Conservation (phyloP, 2,888 invertebrate genomes). For the Ichneumoninae sp. region DNA sequence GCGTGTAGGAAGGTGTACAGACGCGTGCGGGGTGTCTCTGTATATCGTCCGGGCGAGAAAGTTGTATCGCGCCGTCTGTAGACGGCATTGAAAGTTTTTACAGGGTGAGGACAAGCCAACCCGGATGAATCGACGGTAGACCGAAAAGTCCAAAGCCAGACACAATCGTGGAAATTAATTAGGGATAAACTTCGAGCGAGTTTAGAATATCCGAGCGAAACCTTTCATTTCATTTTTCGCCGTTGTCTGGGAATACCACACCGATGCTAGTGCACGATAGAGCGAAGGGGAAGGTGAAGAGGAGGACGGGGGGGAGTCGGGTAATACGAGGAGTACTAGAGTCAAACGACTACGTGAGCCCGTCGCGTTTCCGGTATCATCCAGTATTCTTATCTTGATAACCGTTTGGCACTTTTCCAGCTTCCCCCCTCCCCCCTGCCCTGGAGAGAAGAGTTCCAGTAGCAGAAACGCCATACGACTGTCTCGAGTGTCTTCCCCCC, state of each 20-base stretch:
- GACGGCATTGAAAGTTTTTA: constrained; percentile 35
- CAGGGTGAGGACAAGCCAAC: background rate
- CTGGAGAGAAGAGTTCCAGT: constrained; percentile 9
- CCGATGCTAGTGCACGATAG: constrained; percentile 15
- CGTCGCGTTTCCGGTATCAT: constrained; percentile 71
- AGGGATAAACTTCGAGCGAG: constrained; percentile 24
- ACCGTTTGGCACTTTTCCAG: constrained; percentile 72
- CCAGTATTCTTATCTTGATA: constrained; percentile 71
- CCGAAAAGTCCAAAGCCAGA: background rate
- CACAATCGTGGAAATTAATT: constrained; percentile 52
- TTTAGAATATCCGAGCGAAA: constrained; percentile 35
- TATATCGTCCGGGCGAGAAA: constrained; percentile 28
- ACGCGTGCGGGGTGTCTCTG: constrained; percentile 19
- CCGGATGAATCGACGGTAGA: constrained; percentile 26
- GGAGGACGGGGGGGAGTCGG: constrained; percentile 14
- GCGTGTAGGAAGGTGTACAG: constrained; percentile 14
- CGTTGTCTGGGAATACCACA: constrained; percentile 26
- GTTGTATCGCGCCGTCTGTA: constrained; percentile 15
- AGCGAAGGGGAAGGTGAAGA: constrained; percentile 24
- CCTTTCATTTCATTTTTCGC: background rate
- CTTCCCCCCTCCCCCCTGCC: constrained; percentile 36
- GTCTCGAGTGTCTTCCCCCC: constrained; percentile 60
- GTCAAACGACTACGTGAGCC: constrained; percentile 68
- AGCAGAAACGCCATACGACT: constrained; percentile 14
- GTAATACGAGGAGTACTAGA: constrained; percentile 63